These are phyloP conservation scores for Acanthopagrus latus DNA, from an alignment of 2,797 vertebrate genomes.

Conservation along the genomic window DNA sequence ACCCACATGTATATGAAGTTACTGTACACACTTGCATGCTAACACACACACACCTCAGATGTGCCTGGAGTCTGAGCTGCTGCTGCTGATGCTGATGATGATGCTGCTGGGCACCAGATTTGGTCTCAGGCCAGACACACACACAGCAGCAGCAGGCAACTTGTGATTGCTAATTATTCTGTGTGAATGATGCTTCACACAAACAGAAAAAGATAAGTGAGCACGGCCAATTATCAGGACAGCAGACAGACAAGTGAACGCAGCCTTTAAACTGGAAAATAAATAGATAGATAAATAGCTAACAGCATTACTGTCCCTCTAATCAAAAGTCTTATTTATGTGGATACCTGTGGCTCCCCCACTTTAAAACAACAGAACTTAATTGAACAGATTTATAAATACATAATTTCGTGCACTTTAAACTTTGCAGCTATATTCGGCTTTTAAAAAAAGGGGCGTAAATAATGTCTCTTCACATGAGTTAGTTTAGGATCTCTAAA, in stretches of 20 bases:
- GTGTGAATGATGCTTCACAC: constrained; percentile 82
- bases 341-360: constrained; percentile 28
- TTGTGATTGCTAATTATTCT: constrained; percentile 83
- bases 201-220: constrained; percentile 73
- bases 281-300: constrained; percentile 36
- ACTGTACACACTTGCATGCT: background rate
- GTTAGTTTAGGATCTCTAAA: no score
- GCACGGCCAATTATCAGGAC: constrained; percentile 72
- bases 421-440: no score
- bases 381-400: no score
- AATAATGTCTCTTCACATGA: no score
- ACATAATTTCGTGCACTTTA: no score
- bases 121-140: constrained; percentile 71
- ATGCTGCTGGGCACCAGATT: constrained; percentile 70
- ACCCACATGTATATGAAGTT: constrained; percentile 26
- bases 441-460: no score
- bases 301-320: constrained; percentile 44
- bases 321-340: constrained; percentile 44
- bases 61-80: constrained; percentile 57
- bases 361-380: background rate
- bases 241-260: constrained; percentile 44
- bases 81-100: no score
- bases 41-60: constrained; percentile 38
- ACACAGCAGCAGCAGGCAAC: constrained; percentile 62
- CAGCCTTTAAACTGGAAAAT: constrained; percentile 57